These are phyloP conservation scores for Drosophila fungiperda DNA, from an alignment of 2,888 invertebrate species.

Conservation along the genomic window DNA sequence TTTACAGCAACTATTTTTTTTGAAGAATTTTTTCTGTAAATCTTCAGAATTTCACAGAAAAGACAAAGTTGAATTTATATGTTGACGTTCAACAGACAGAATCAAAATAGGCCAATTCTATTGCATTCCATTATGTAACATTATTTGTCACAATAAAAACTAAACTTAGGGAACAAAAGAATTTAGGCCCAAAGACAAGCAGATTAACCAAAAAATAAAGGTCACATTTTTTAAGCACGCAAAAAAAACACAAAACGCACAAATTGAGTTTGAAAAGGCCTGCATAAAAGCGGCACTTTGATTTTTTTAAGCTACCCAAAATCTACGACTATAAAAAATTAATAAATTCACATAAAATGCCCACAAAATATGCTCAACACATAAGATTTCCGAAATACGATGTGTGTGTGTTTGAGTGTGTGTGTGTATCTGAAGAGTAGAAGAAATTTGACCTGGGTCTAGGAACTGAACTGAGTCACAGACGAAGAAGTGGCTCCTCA, in stretches of 20 bases:
- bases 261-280: conserved; percentile 36
- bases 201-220: conserved; percentile 15
- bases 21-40: not conserved
- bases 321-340: conserved; percentile 74
- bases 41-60: not conserved
- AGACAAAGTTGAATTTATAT: not conserved
- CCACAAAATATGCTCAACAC: conserved; percentile 57
- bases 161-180: not conserved
- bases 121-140: not conserved
- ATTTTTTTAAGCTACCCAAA: conserved; percentile 54
- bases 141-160: not conserved
- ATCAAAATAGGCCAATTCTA: not conserved
- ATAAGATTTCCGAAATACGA: conserved; percentile 64
- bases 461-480: conserved; percentile 24
- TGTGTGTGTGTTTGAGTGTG: conserved; percentile 11
- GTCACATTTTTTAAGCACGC: conserved; percentile 27
- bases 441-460: not conserved
- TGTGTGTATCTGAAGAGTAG: not conserved
- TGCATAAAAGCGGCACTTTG: conserved; percentile 48
- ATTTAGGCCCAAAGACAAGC: not conserved
- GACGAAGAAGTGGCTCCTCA: conserved; percentile 30
- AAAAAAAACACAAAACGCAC: conserved; percentile 38
- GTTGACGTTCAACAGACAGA: too few relatives aligned
- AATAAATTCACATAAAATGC: conserved; percentile 73
- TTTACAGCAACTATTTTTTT: not conserved